Evolutionary conservation across 2,888 invertebrate species (phyloP), one percentile per base, ranked within the genome.

Genomic region (Dysmachus trigonus): DNA sequence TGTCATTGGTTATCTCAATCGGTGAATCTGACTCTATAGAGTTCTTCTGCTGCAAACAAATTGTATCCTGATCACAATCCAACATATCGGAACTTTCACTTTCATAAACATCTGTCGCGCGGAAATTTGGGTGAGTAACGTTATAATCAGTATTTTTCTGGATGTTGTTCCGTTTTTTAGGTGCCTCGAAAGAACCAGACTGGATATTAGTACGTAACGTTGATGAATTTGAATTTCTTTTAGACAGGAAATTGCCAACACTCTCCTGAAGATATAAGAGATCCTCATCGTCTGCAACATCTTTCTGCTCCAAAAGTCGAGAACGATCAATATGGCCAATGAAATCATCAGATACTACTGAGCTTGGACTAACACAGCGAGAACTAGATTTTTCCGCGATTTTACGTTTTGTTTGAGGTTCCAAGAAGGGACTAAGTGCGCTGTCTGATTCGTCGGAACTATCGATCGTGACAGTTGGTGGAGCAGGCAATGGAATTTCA

Each of bases 71-170:
- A 27, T 47, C 89, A 84, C 91, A 91, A 72, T 92, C 92, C 1
- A 90, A 90, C 85, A 92, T 90, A 88, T 92, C 92, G 1, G 92
- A 92, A 89, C 94, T 94, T 88, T 94, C 94, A 72, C 94, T 94
- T 89, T 93, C 93, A 89, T 94, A 94, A 6, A 94, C 92, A 91
- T 94, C 94, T 6, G 93, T 89, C 35, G 92, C 91, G 41, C 93
- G 91, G 90, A 93, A 89, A 89, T 92, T 88, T 90, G 90, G 87
- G 90, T 93, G 89, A 88, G 90, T 90, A 89, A 93, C 89, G 88
- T 92, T 90, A 88, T 91, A 91, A 73, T 90, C 89, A 8, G 88
- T 87, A 7, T 62, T 62, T 47, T 47, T 15, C 53, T 18, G 4
- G 10, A 62, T 10, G 6, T 18, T 27, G 27, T 8, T 62, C 5